These are phyloP conservation scores for Tauraco hartlaubi DNA, from an alignment of 2,797 vertebrate species.

Conservation along the genomic window DNA sequence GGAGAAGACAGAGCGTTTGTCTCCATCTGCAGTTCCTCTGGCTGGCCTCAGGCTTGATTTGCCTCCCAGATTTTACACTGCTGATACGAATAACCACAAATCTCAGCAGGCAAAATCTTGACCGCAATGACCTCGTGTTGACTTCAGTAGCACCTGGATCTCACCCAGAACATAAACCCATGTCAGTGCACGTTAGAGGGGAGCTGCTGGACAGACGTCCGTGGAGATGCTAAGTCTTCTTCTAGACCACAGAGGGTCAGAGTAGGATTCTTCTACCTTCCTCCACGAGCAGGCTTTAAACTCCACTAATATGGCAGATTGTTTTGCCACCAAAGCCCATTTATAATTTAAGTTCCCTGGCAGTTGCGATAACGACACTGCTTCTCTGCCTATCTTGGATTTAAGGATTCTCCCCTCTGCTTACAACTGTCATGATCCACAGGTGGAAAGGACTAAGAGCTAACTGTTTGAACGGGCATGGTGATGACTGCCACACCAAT, in stretches of 20 bases:
- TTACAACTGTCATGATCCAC: not conserved
- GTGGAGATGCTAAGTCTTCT: not conserved
- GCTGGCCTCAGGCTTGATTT: not conserved
- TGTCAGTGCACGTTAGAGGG: not conserved
- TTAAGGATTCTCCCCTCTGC: not conserved
- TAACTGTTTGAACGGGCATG: not conserved
- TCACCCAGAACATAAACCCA: not conserved
- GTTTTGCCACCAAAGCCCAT: not conserved
- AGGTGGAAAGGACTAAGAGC: not conserved
- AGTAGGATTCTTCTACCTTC: not conserved
- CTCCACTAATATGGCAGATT: not conserved
- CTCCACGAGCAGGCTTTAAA: not conserved
- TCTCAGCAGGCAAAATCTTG: conserved; percentile 34
- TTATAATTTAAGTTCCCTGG: not conserved
- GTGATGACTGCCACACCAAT: not conserved
- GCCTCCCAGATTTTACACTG: conserved; percentile 3
- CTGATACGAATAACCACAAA: not conserved
- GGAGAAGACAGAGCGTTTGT: not conserved
- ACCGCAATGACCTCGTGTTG: not conserved
- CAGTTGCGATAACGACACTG: not conserved
- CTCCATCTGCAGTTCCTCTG: conserved; percentile 11
- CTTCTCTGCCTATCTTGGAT: not conserved
- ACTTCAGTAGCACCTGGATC: conserved; percentile 48
- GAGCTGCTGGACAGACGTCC: not conserved
- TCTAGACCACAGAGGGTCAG: not conserved